Base-by-base conservation (phyloP, 2,888 invertebrate genomes). In the Mesochorus sp. region DNA sequence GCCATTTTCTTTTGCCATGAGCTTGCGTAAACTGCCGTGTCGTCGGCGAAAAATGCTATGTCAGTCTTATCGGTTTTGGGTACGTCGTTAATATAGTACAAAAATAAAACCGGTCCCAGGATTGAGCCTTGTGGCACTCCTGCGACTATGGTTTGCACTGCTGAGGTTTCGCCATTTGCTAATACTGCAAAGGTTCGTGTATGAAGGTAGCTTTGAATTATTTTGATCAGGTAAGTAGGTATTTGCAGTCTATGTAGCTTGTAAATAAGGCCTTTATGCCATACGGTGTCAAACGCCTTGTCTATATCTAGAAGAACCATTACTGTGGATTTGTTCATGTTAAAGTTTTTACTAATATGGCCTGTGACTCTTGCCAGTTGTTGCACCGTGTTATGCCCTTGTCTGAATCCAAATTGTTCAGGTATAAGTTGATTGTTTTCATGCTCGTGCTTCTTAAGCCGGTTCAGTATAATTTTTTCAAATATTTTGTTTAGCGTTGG, bases 221-320 rank as follows among this genome's bases (percentile, higher is more conserved):
- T 2, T 57, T 68, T 68, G 0, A 57, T 21, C 1, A 64, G 1
- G 49, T 49, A 64, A 6, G 1, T 2, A 3, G 64, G 64, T 0
- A 64, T 34, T 3, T 49, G 8, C 4, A 44, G n/a, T 14, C 12
- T 8, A 51, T 2, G 8, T 5, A 85, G 61, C 75, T 81, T 83
- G 37, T 57, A 68, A 0, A 85, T 59, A 0, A 86, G 82, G 0
- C 80, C 82, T 24, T n/a, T n/a, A n/a, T n/a, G n/a, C n/a, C n/a
- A n/a, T n/a, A n/a, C n/a, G n/a, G n/a, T n/a, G 62, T 85, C 82
- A 37, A 87, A 86, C 0, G 85, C 86, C 55, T 83, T 83, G 28
- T 81, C 81, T 4, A 85, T 77, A 42, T 85, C 85, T 1, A 86
- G 44, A 2, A 86, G 67, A 0, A 80, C 62, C 0, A 81, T 62